Base-by-base conservation (phyloP, 2,888 invertebrate species). In the Sturmia bella region DNA sequence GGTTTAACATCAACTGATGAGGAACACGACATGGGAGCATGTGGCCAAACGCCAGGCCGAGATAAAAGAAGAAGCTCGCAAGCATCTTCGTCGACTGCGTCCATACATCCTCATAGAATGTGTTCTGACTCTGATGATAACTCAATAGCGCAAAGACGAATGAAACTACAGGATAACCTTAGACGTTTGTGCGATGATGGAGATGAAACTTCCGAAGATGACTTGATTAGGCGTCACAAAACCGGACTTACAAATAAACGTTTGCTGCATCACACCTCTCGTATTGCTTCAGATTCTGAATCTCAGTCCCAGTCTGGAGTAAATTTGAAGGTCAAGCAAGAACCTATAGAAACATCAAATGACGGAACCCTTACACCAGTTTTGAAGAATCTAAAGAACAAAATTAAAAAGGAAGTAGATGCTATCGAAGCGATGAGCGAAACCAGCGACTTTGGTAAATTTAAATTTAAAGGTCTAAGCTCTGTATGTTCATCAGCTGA, bases 281-380 rank as follows among this genome's bases (percentile, higher is more conserved):
- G 95, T 24, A 95, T 96, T 77, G 93, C 95, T 78, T 96, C 95
- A 11, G 96, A 96, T 87, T 94, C 95, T 6, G 89, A 89, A 72
- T 89, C 89, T 6, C 89, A 88, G 48, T 88, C 89, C 11, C 89
- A 86, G 72, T 85, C 87, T 0, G 84, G 84, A 0, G 78, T 84
- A 3, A 88, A 89, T 13, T 37, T 86, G 39, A 81, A 84, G 63
- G 48, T 70, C 11, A 86, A 88, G 63, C 86, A 87, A 41, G 84
- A 85, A 7, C 63, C 82, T 1, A n/a, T 72, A 27, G 84, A 84
- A 43, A 72, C 68, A 24, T 73, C 50, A 19, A 80, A 83, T 7
- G 76, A 80, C n/a, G 84, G 70, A 21, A 50, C 21, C 84, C 90
- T 90, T 24, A 87, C 66, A 32, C 54, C 82, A 5, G 41, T 70